phyloP scores from a whole-genome alignment of 2,888 invertebrate species.

The Hemaris fuciformis region DNA sequence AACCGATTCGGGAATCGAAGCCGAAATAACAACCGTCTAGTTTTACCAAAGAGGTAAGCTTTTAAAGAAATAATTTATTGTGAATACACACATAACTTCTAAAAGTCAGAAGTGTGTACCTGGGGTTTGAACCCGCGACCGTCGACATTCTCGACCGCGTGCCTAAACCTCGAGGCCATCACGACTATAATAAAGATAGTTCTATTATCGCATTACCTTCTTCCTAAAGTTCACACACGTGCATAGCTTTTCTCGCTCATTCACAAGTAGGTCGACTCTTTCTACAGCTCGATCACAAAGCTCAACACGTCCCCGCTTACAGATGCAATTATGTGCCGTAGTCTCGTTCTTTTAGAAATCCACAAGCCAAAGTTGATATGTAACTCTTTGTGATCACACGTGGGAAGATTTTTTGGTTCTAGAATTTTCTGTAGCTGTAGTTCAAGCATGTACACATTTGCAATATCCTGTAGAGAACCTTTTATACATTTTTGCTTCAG shows the following conservation, averaged over 20 bases:
- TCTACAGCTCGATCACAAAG: neutral
- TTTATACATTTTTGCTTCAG: neutral
- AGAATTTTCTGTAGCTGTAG: neutral
- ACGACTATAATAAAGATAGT: too few relatives aligned
- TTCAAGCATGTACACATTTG: neutral
- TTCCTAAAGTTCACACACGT: neutral
- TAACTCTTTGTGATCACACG: neutral
- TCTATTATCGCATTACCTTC: neutral
- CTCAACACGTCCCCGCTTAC: neutral
- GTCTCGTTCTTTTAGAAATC: neutral
- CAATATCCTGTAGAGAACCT: neutral
- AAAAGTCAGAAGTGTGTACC: too few relatives aligned
- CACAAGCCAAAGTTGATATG: neutral
- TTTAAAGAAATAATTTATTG: too few relatives aligned
- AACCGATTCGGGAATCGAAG: too few relatives aligned
- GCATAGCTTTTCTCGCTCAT: neutral
- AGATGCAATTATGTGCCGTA: neutral
- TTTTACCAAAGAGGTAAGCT: too few relatives aligned
- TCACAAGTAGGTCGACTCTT: neutral
- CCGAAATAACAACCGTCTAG: too few relatives aligned
- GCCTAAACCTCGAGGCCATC: too few relatives aligned
- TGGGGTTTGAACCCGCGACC: too few relatives aligned
- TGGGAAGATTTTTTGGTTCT: neutral
- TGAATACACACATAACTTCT: too few relatives aligned
- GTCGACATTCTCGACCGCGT: too few relatives aligned